Conservation (phyloP, 2,888 invertebrate species). For the Noctua comes region DNA sequence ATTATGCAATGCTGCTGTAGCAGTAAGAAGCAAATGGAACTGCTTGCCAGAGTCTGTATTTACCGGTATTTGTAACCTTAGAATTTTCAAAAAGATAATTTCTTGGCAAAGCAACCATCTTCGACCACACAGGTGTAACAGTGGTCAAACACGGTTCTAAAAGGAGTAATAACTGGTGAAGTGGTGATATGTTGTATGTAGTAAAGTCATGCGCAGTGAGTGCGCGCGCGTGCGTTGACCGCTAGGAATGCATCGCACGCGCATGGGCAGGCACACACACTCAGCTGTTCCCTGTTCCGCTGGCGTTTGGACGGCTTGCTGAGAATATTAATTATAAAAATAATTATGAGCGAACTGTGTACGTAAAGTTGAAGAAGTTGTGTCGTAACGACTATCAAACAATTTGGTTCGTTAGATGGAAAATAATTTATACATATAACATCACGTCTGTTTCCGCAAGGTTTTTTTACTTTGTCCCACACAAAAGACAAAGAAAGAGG, state of each 20-base stretch:
- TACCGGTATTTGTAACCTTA: not conserved
- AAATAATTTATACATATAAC: not conserved
- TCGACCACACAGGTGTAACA: slow-evolving; percentile 10
- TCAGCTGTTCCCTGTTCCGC: slow-evolving; percentile 74
- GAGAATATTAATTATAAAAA: slow-evolving; percentile 51
- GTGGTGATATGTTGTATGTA: slow-evolving; percentile 46
- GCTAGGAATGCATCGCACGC: slow-evolving; percentile 81
- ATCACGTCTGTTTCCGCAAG: not conserved
- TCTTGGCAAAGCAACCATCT: not conserved
- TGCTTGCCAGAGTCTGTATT: not conserved
- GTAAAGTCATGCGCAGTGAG: slow-evolving; percentile 62
- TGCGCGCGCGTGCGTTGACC: slow-evolving; percentile 82
- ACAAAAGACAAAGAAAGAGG: not conserved
- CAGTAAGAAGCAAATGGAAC: not conserved
- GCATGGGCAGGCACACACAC: slow-evolving; percentile 73
- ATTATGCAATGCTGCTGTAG: slow-evolving; percentile 8
- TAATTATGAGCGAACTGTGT: slow-evolving; percentile 11
- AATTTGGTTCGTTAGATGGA: not conserved
- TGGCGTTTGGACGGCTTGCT: slow-evolving; percentile 52
- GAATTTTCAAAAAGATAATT: not conserved
- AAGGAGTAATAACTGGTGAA: slow-evolving; percentile 47
- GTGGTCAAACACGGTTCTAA: slow-evolving; percentile 17
- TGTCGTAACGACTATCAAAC: not conserved
- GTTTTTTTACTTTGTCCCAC: not conserved
- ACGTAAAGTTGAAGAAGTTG: not conserved